Conservation (phyloP, 2,113 vertebrate genomes). For the Polyodon spathula region DNA sequence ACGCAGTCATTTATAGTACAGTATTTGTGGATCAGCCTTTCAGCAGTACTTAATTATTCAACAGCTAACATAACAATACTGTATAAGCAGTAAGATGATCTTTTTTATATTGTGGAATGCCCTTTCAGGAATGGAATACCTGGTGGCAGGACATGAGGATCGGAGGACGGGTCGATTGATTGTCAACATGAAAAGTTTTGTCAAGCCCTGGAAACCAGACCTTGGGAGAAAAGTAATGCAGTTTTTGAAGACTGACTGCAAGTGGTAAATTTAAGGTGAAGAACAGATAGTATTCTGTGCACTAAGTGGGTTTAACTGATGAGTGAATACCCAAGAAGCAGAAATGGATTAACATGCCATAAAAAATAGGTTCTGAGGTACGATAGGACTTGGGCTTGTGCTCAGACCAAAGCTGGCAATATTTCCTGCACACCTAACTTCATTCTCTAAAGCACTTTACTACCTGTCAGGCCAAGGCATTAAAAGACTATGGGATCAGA, state of each 20-base stretch:
- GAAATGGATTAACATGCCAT: conserved; percentile 62
- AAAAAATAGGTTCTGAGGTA: conserved; percentile 30
- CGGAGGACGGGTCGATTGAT: conserved; percentile 57
- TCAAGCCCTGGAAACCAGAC: conserved; percentile 67
- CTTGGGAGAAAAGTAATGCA: conserved; percentile 45
- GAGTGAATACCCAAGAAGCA: conserved; percentile 37
- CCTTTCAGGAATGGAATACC: conserved; percentile 62
- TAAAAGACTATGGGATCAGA: conserved; percentile 26
- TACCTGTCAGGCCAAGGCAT: conserved; percentile 35
- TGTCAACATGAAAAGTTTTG: conserved; percentile 75
- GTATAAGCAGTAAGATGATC: background rate
- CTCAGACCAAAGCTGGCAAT: background rate
- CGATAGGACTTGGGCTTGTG: conserved; percentile 23
- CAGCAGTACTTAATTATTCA: too few species aligned
- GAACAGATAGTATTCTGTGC: conserved; percentile 20
- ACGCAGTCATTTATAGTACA: too few species aligned
- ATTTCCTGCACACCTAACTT: conserved; percentile 16
- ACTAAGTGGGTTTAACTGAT: conserved; percentile 24
- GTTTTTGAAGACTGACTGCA: conserved; percentile 80
- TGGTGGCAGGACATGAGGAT: conserved; percentile 77
- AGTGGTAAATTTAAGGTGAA: conserved; percentile 42
- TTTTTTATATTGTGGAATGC: background rate
- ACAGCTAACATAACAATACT: background rate
- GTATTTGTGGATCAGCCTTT: too few species aligned
- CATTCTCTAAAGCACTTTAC: conserved; percentile 82